phyloP scores from a whole-genome alignment of 2,113 vertebrate genomes.

The Heliornis fulica region DNA sequence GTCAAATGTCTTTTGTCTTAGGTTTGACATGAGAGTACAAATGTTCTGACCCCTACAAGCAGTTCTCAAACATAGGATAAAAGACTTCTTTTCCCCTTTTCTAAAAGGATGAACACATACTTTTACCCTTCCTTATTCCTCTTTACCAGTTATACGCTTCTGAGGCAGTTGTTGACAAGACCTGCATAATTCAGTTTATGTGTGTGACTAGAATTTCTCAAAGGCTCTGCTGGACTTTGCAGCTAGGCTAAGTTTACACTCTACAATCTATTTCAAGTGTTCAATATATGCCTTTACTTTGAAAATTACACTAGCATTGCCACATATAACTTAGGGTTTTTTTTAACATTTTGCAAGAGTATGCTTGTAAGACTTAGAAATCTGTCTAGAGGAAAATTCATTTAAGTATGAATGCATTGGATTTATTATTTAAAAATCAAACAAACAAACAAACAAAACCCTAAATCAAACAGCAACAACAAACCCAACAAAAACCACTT shows the following conservation, averaged over 20 bases:
- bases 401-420: neutral
- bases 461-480: too few relatives aligned
- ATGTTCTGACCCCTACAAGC: conserved; percentile 70
- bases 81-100: conserved; percentile 44
- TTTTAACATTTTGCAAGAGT: neutral
- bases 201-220: conserved; percentile 67
- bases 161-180: conserved; percentile 66
- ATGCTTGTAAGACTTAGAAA: neutral
- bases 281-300: neutral
- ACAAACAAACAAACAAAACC: too few relatives aligned
- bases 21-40: conserved; percentile 61
- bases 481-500: neutral
- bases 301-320: neutral
- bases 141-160: conserved; percentile 41
- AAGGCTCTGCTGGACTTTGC: neutral
- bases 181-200: conserved; percentile 69
- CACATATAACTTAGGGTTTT: neutral
- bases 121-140: conserved; percentile 54
- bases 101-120: conserved; percentile 61
- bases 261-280: neutral
- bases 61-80: conserved; percentile 48
- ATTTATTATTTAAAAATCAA: neutral
- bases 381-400: neutral
- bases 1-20: conserved; percentile 71
- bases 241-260: neutral